Base-by-base conservation (phyloP, 2,797 vertebrate species). In the Hydrophis major region DNA sequence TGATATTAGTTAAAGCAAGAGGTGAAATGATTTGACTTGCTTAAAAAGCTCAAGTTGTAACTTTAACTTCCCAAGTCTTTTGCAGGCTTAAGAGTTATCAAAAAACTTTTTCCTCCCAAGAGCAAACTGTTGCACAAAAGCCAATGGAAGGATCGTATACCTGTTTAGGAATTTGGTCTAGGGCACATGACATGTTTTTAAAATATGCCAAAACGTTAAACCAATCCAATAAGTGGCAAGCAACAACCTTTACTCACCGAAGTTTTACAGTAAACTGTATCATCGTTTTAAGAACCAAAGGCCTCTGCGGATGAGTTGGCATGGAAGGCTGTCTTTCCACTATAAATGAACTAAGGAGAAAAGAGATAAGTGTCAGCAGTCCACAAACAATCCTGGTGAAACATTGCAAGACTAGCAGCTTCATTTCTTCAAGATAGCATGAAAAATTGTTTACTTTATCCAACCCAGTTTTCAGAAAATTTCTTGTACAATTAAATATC, bases 261-360 rank as follows among this genome's bases (percentile, higher is more conserved):
- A 99, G 98, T 97, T 99, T 99, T 89, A 99, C 99, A 93, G 99
- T 99, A 97, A 99, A 99, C 92, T 99, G 99, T 89, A 99, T 99
- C 94, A 99, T 98, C 0, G 99, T 99, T 97, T 99, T 99, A 93
- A 99, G 98, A 94, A 99, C 99, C 97, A 99, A 98, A 11, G 99
- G 98, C 94, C 98, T 99, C 97, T 99, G 99, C 53, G 98, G 99
- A 94, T 99, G 99, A 25, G 99, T 99, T 74, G 99, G 99, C 99
- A 99, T 99, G 93, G 99, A 99, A 0, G 99, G 99, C 97, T 99
- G 99, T 96, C 98, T 98, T 97, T 99, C 99, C 94, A 99, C 99
- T 96, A 99, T 98, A 56, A 99, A 99, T 0, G 99, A 99, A 95
- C 99, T 99, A 97, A 94, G 95, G 74, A 89, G 90, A 95, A 96